Conservation (phyloP, 2,113 vertebrate genomes). For the Cebus imitator region DNA sequence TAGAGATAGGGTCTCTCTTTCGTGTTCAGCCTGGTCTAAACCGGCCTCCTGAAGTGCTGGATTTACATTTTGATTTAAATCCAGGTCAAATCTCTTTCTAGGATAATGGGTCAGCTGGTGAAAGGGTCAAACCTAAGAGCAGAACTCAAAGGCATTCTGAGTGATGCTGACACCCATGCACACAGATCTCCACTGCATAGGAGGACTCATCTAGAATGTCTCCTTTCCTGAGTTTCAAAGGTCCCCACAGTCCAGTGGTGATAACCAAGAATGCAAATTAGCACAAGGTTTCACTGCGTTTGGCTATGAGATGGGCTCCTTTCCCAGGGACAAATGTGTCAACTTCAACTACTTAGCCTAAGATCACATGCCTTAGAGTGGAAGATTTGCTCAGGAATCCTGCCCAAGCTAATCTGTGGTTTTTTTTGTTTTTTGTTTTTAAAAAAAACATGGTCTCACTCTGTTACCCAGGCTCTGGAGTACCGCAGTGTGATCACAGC, state of each 20-base stretch:
- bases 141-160: neutral
- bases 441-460: too few relatives aligned
- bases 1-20: too few relatives aligned
- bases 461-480: too few relatives aligned
- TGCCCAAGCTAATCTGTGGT: too few relatives aligned
- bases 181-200: neutral
- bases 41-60: too few relatives aligned
- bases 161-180: neutral
- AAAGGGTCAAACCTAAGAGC: neutral
- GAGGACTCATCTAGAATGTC: neutral
- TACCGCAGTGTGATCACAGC: too few relatives aligned
- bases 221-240: neutral
- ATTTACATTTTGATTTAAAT: neutral
- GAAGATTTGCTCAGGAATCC: too few relatives aligned
- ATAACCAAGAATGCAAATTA: neutral
- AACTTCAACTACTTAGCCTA: neutral
- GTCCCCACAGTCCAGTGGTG: fast-evolving
- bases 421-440: neutral
- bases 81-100: neutral
- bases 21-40: too few relatives aligned
- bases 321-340: neutral
- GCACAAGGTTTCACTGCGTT: neutral
- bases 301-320: neutral
- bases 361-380: neutral
- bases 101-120: neutral